Conservation (phyloP, 2,113 vertebrate species). For the Otis tarda region DNA sequence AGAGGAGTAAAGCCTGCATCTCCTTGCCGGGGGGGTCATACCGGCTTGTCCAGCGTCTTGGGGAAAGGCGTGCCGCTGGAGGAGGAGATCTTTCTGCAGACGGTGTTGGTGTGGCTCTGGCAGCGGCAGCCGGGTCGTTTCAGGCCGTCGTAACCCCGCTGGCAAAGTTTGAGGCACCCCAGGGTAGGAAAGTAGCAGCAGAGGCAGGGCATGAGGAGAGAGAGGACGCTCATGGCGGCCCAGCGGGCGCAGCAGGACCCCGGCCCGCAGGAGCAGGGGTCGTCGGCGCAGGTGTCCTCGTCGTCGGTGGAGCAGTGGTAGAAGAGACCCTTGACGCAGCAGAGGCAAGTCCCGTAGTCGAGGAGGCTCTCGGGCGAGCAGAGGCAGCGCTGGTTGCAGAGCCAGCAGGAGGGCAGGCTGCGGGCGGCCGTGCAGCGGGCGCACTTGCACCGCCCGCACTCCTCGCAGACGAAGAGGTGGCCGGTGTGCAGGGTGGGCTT, state of each 20-base stretch:
- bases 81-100: constrained; percentile 94
- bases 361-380: constrained; percentile 90
- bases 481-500: constrained; percentile 70
- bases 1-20: constrained; percentile 37
- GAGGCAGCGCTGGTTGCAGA: constrained; percentile 92
- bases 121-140: constrained; percentile 95
- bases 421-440: constrained; percentile 86
- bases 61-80: constrained; percentile 81
- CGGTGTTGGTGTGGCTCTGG: constrained; percentile 92
- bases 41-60: constrained; percentile 91
- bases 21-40: constrained; percentile 82
- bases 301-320: constrained; percentile 98
- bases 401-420: constrained; percentile 92
- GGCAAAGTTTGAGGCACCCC: constrained; percentile 93
- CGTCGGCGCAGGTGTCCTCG: constrained; percentile 95
- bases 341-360: constrained; percentile 93
- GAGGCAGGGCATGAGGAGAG: constrained; percentile 93
- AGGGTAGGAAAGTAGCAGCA: constrained; percentile 97
- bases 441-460: constrained; percentile 92
- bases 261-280: constrained; percentile 90
- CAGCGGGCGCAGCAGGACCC: constrained; percentile 89
- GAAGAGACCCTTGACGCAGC: constrained; percentile 94
- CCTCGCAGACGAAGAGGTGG: constrained; percentile 91
- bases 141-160: constrained; percentile 85
- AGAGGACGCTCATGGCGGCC: constrained; percentile 89